Base-by-base conservation (phyloP, 1,140 invertebrate species). In the Atta texana region DNA sequence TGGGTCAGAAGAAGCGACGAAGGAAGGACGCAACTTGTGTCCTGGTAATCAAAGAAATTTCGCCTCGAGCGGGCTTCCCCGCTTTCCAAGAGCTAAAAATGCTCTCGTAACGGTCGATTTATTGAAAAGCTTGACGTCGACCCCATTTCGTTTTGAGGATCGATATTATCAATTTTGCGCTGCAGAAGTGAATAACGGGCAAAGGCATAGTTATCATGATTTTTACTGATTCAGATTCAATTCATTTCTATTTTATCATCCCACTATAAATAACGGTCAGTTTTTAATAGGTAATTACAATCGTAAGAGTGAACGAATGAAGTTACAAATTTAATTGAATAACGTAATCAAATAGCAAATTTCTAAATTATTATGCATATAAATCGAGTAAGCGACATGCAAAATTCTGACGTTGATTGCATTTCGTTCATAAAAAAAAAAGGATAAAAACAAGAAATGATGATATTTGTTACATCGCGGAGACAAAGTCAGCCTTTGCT, bases 21-120 rank as follows among this genome's bases (percentile, higher is more conserved):
- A 63, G 51, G 74, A 80, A 81, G 63, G 39, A 61, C 24, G 85
- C 63, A 78, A 86, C 75, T 86, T 81, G 76, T 80, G 76, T 53
- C 77, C 44, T 86, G 75, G 51, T 80, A 78, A 86, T 86, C 85
- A 80, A 68, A 80, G 63, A 86, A 86, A 66, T 68, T 75, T 49
- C 2, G 51, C 81, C 71, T 14, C 39, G 31, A 71, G 78, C 78
- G 44, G 64, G 51, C 31, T 57, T 31, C 3, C 44, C 77, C 44
- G 64, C 31, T 81, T 51, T 71, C 78, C 31, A 69, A 57, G 64
- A 53, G 49, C 51, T 34, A 34, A 81, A 81, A 71, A 51, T 81
- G 51, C 51, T 34, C 51, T 68, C 31, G 51, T 81, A 69, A 81
- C 64, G 64, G 78, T 81, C 78, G 78, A 81, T 81, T 81, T 71